Base-by-base conservation (phyloP, 2,113 vertebrate genomes). In the Muntiacus reevesi region DNA sequence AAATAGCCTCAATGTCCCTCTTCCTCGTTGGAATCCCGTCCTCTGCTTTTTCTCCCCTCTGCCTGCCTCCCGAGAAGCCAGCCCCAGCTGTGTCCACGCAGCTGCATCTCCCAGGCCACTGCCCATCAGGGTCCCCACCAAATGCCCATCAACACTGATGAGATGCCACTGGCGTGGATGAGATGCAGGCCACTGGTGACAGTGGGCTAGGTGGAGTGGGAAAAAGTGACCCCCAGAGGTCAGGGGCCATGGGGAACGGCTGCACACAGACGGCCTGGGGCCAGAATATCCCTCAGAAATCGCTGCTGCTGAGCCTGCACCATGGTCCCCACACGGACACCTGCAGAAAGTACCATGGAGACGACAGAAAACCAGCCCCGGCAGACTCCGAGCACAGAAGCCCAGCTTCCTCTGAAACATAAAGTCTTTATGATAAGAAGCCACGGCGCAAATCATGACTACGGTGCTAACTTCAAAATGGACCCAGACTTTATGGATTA, bases 311-410 rank as follows among this genome's bases (percentile, higher is more conserved):
- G 8, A 15, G 27, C 4, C 27, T 5, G 76, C 76, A 2, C 27
- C 43, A 30, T 30, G 1, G 2, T 40, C 27, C 43, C 4, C 1
- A 0, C 0, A 1, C 17, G 76, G 27, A 6, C 43, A 47, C 25
- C 27, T 78, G 27, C 27, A 17, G 45, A 74, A 60, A 40, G 10
- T 2, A 62, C 30, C 57, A 13, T 13, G 16, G 15, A 79, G 62
- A 87, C 12, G 1, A 62, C 62, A 15, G 33, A 57, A 60, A 45
- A 47, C 19, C 9, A 7, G 62, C 30, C 60, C 40, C 25, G 9
- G 55, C 23, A 52, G 71, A 30, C 7, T 5, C 9, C 4, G 33
- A 86, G 67, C 81, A 40, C 62, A 79, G 59, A 76, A 36, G 60
- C 36, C 33, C 30, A 47, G 57, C 23, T 50, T n/a, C 16, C 64